A percentile compares a stretch with the other conserved stretches of the same genome.
Evolutionary conservation across 2,797 vertebrate genomes (phyloP).

Genomic region (Micromesistius poutassou): DNA sequence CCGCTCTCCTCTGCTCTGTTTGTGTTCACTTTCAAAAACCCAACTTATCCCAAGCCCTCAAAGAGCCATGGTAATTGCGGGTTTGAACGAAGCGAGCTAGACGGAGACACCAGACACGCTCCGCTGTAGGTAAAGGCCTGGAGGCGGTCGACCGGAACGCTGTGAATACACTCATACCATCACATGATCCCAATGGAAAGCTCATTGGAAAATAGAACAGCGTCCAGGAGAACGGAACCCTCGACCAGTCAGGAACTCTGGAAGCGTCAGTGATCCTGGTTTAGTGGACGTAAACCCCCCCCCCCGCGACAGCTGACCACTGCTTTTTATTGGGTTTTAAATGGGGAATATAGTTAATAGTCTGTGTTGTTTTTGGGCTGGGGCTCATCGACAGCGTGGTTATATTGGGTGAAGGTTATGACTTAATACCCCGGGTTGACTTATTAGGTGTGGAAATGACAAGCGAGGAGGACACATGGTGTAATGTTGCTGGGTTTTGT

Average conservation of each 20-base stretch:
- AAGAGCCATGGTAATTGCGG: constrained; percentile 3
- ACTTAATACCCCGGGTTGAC: background rate
- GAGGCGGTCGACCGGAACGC: no score
- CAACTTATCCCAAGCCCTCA: constrained; percentile 31
- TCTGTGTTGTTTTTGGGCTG: background rate
- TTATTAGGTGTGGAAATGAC: background rate
- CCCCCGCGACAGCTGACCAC: background rate
- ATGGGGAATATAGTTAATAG: background rate
- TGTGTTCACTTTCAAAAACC: constrained; percentile 27
- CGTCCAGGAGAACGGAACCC: constrained; percentile 15
- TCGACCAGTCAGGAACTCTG: constrained; percentile 15
- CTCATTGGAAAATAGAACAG: constrained; percentile 12
- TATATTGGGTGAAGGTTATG: background rate
- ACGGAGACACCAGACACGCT: constrained; percentile 19
- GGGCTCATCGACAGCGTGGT: background rate
- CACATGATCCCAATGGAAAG: constrained; percentile 27
- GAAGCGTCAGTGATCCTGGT: constrained; percentile 41
- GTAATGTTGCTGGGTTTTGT: background rate
- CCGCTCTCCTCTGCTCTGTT: constrained; percentile 6
- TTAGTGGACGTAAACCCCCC: background rate
- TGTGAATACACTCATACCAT: no score
- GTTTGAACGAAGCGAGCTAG: no score
- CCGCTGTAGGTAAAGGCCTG: constrained; percentile 10
- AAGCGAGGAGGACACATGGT: background rate
- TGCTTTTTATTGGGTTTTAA: constrained; percentile 25